These are phyloP conservation scores for Cosmia trapezina DNA, from an alignment of 2,888 invertebrate species.

Conservation along the genomic window DNA sequence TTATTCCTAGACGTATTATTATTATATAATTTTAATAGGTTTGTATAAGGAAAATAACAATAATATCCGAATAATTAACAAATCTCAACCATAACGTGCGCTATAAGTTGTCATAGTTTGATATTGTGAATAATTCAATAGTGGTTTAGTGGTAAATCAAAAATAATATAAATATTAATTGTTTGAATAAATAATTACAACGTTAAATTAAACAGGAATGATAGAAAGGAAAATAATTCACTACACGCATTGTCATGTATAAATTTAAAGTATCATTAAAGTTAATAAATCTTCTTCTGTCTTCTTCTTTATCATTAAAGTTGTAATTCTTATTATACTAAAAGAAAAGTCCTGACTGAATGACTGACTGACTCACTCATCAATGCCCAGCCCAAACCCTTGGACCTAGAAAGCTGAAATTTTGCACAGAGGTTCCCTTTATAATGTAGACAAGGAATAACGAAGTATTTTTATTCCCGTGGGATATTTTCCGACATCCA, in stretches of 20 bases:
- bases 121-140: conserved; percentile 11
- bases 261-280: not conserved
- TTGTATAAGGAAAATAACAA: conserved; percentile 46
- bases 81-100: conserved; percentile 30
- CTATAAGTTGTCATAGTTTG: not conserved
- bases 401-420: too few species aligned
- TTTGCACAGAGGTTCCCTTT: too few species aligned
- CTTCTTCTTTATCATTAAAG: too few species aligned
- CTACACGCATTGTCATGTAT: not conserved
- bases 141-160: conserved; percentile 46
- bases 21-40: conserved; percentile 39
- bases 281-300: too few species aligned
- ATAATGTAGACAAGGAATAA: too few species aligned
- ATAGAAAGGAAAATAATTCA: not conserved
- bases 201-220: not conserved
- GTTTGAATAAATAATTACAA: not conserved
- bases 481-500: too few species aligned
- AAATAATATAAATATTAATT: not conserved
- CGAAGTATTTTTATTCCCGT: too few species aligned
- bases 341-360: too few species aligned
- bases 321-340: too few species aligned
- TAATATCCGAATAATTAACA: conserved; percentile 37
- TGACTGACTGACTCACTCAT: too few species aligned
- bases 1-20: conserved; percentile 25
- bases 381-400: too few species aligned